These are phyloP conservation scores for Hemichromis elongatus DNA, from an alignment of 2,113 vertebrate species.

Conservation along the genomic window DNA sequence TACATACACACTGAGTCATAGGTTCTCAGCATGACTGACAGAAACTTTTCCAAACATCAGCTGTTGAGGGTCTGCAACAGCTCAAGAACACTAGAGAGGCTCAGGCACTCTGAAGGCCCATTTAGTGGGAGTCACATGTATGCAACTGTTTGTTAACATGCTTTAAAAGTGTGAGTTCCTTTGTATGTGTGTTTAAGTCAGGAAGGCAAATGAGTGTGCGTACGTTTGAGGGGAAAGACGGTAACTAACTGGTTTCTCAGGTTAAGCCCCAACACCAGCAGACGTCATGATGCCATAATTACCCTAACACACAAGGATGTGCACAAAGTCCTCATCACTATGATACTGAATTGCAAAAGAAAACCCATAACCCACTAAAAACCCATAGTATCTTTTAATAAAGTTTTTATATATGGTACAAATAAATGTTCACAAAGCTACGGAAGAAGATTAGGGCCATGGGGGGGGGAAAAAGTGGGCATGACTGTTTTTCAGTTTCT, in stretches of 20 bases:
- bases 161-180: background rate
- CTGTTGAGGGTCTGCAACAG: background rate
- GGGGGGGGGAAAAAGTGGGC: too few species aligned
- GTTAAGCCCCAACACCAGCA: conserved; percentile 41
- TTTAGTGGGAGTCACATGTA: conserved; percentile 35
- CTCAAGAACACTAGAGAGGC: background rate
- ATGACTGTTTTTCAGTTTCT: too few species aligned
- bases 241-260: background rate
- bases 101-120: background rate
- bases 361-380: background rate
- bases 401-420: background rate
- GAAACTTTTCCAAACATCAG: conserved; percentile 36
- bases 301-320: background rate
- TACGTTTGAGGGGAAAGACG: background rate
- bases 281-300: conserved; percentile 47
- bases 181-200: background rate
- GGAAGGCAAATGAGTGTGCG: background rate
- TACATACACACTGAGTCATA: background rate
- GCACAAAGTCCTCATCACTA: background rate
- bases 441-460: too few species aligned
- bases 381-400: background rate
- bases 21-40: background rate
- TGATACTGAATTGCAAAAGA: conserved; percentile 11
- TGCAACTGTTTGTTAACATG: background rate
- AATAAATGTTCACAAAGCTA: background rate